These are phyloP conservation scores for Karalla daura DNA, from an alignment of 2,797 vertebrate species.

Conservation along the genomic window DNA sequence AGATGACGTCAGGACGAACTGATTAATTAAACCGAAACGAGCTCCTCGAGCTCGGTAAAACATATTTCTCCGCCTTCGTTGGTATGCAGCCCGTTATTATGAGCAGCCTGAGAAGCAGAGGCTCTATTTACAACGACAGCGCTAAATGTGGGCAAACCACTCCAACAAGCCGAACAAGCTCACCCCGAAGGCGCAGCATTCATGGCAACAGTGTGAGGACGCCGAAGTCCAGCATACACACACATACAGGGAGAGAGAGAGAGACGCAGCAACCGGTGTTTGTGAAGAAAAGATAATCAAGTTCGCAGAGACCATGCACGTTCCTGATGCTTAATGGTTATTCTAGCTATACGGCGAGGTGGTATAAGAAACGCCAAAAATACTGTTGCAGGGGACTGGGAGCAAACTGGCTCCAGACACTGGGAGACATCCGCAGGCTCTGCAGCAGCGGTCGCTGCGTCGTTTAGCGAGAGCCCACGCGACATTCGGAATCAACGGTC, in stretches of 20 bases:
- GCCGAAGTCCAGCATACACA: background rate
- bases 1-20: slow-evolving; percentile 74
- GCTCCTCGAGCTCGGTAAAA: background rate
- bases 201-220: slow-evolving; percentile 9
- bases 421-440: slow-evolving; percentile 40
- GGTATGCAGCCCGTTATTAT: background rate
- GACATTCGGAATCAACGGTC: slow-evolving; percentile 6
- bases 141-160: slow-evolving; percentile 38
- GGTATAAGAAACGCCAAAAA: slow-evolving; percentile 26
- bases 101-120: slow-evolving; percentile 1
- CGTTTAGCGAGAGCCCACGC: slow-evolving; percentile 29
- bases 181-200: slow-evolving; percentile 36
- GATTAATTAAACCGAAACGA: slow-evolving; percentile 42
- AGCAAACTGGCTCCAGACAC: slow-evolving; percentile 62
- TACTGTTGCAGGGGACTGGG: slow-evolving; percentile 22
- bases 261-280: slow-evolving; percentile 45
- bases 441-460: slow-evolving; percentile 35
- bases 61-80: background rate
- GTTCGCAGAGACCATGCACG: slow-evolving; percentile 4
- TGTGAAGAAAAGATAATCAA: too few species aligned
- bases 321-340: background rate
- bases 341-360: slow-evolving; percentile 23
- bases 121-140: background rate
- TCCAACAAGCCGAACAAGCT: slow-evolving; percentile 48
- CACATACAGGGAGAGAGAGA: slow-evolving; percentile 1